phyloP scores from a whole-genome alignment of 2,797 vertebrate genomes.

The Acridotheres tristis region DNA sequence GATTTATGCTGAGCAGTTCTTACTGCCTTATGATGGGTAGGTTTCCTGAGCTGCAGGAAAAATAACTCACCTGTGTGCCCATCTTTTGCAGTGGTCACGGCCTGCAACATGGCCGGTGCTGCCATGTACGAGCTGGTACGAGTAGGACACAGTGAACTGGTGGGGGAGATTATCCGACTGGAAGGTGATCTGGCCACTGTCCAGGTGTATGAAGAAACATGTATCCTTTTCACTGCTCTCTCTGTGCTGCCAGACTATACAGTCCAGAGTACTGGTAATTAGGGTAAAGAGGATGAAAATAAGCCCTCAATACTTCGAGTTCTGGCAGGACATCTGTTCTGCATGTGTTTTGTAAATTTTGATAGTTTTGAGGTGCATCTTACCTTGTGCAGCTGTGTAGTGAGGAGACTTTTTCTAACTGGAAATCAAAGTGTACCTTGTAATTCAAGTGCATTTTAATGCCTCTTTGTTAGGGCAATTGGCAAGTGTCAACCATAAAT shows the following conservation, averaged over 20 bases:
- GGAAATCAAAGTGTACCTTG: neutral
- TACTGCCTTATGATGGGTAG: neutral
- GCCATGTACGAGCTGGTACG: slow-evolving; percentile 99
- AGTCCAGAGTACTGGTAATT: too few relatives aligned
- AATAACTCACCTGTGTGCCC: neutral
- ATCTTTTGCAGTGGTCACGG: slow-evolving; percentile 88
- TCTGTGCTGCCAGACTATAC: neutral
- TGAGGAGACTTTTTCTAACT: fast-evolving
- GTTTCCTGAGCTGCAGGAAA: neutral
- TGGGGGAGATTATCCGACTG: slow-evolving; percentile 97
- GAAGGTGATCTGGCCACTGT: slow-evolving; percentile 98
- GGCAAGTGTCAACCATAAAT: neutral
- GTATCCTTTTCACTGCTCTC: slow-evolving; percentile 86
- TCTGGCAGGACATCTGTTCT: neutral
- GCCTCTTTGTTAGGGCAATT: neutral
- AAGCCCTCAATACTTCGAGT: fast-evolving
- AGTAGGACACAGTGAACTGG: slow-evolving; percentile 95
- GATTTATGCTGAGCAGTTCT: neutral
- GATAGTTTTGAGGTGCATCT: neutral
- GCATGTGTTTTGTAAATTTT: neutral
- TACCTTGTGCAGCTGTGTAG: neutral
- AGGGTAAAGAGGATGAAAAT: neutral
- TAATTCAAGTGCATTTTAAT: neutral
- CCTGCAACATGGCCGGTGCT: slow-evolving; percentile 93
- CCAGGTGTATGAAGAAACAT: slow-evolving; percentile 98